These are phyloP conservation scores for Malurus alboscapulatus DNA, from an alignment of 2,113 vertebrate genomes.

Conservation along the genomic window DNA sequence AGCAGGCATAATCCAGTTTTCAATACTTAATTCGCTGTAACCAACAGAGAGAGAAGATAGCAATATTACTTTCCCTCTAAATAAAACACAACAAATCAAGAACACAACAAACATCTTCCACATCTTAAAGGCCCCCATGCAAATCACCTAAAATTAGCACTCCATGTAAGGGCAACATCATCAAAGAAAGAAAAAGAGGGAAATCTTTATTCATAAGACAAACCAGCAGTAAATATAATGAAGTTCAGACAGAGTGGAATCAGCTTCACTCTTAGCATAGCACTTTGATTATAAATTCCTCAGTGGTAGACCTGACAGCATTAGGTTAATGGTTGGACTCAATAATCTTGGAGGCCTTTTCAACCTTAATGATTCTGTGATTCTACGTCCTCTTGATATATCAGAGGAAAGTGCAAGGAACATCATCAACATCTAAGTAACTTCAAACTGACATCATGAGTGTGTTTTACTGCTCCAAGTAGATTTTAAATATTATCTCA, in stretches of 20 bases:
- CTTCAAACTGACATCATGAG: background rate
- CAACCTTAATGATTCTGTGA: background rate
- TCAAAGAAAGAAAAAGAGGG: background rate
- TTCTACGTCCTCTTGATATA: background rate
- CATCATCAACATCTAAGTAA: background rate
- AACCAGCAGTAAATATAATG: background rate
- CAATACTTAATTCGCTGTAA: conserved; percentile 92
- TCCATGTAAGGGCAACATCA: background rate
- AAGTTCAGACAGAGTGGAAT: background rate
- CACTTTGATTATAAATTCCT: background rate
- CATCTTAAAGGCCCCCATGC: background rate
- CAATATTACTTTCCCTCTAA: background rate
- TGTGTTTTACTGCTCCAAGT: background rate
- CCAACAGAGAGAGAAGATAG: background rate
- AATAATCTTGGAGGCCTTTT: background rate
- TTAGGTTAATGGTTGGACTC: background rate
- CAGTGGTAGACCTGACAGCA: background rate
- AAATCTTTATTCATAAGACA: background rate
- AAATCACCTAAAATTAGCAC: background rate
- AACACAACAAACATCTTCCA: background rate
- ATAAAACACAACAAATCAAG: background rate
- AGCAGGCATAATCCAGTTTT: conserved; percentile 99
- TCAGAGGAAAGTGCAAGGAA: background rate
- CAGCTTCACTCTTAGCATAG: background rate
- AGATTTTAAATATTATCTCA: background rate